These are phyloP conservation scores for Agrochola macilenta DNA, from an alignment of 2,888 invertebrate genomes.

Conservation along the genomic window DNA sequence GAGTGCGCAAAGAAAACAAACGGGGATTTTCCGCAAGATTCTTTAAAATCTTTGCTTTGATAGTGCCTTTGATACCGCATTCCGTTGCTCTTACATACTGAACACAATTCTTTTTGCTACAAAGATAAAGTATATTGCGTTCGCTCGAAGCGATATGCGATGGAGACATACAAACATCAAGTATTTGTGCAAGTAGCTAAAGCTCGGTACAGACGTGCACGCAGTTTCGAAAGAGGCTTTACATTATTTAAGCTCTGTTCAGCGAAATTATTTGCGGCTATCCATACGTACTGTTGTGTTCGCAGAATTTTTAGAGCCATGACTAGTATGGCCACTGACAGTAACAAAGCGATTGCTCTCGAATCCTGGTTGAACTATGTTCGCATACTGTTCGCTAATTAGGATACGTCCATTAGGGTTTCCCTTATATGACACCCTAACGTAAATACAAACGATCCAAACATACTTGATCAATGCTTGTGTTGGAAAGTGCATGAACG, in stretches of 20 bases:
- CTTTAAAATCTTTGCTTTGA: conserved; percentile 22
- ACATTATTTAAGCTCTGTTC: background rate
- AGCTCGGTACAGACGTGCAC: background rate
- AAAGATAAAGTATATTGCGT: conserved; percentile 22
- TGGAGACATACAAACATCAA: conserved; percentile 6
- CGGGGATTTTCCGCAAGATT: background rate
- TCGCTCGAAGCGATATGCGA: conserved; percentile 8
- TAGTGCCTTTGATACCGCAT: conserved; percentile 20
- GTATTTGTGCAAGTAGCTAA: background rate
- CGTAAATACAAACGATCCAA: background rate
- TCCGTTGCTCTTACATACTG: conserved; percentile 36
- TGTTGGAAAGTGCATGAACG: background rate
- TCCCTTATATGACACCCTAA: no score
- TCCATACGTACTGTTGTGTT: background rate
- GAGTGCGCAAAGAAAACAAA: background rate
- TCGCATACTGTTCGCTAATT: background rate
- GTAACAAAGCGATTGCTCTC: background rate
- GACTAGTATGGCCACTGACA: background rate
- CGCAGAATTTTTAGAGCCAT: background rate
- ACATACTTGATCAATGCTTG: background rate
- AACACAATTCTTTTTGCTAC: conserved; percentile 16
- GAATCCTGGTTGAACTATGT: background rate
- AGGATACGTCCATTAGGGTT: no score
- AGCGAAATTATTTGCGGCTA: background rate
- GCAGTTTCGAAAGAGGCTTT: background rate